Base-by-base conservation (phyloP, 2,888 invertebrate genomes). In the Gandaritis pyraliata region DNA sequence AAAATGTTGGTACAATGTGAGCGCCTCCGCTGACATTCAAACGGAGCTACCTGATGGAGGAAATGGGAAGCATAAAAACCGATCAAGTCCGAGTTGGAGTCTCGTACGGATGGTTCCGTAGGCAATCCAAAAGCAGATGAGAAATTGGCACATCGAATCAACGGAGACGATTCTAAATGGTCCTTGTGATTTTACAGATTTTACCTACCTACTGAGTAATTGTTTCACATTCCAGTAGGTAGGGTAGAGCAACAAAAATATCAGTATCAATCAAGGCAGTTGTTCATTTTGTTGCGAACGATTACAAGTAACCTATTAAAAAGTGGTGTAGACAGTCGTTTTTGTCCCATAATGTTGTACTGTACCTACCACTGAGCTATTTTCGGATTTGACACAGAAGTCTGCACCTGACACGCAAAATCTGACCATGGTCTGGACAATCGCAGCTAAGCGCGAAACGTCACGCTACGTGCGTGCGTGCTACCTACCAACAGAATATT, bases 1-100 rank as follows among this genome's bases (percentile, higher is more conserved):
- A 81, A 84, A 82, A 83, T 77, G 75, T 65, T 76, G 72, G 72
- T 72, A 65, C 70, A 68, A 64, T 65, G 69, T 66, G 63, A 72
- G 74, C 72, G 69, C 36, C 68, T 62, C 80, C 81, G 82, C 80
- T 86, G 87, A 82, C 86, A 87, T 87, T 87, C 82, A 36, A 16
- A 30, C 10, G n/a, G 43, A 6, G 30, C 15, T 41, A 39, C 39
- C 38, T 38, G 18, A 13, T 43, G 53, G 60, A 41, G 10, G 49
- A 23, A 53, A 39, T 12, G 38, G 50, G n/a, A 48, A 57, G 38
- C 11, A 38, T 52, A n/a, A 33, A 47, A 49, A 41, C 41, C 41
- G 16, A 2, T 16, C n/a, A 41, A 41, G 7, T 1, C 16, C 41
- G 16, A 41, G 41, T 16, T 8, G 0, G 2, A 7, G 5, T 13